Evolutionary conservation across 2,113 vertebrate species (phyloP), one percentile per base, ranked within the genome.

Genomic region (Perognathus longimembris): DNA sequence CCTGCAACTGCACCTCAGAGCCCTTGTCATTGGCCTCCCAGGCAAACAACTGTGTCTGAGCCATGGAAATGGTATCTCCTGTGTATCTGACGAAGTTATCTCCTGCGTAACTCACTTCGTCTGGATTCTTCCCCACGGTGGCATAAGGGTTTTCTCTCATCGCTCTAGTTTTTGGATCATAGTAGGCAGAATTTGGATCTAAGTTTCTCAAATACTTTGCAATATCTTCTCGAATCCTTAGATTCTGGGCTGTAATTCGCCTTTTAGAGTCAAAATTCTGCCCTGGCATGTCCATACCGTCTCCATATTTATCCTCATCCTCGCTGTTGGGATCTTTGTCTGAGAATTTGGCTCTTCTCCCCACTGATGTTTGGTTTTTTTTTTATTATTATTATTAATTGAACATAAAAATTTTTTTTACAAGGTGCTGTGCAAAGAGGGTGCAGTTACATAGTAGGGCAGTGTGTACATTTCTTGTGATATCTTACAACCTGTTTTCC

Each of bases 11-110:
- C 87, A 99, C 99, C 96, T 99, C 99, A 2, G 99, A 99, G 70
- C 99, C 99, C 95, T 99, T 99, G 96, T 99, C 99, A 90, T 99
- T 99, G 59, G 99, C 99, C 97, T 99, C 99, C 99, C 99, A 99
- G 5, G 99, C 99, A 98, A 99, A 99, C 95, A 99, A 7, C 36
- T 99, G 99, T 20, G 99, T 99, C 97, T 99, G 99, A 92, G 99
- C 99, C 99, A 99, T 99, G 77, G 98, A 98, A 94, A 99, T 99
- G 18, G 99, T 99, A 94, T 98, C 99, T 24, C 99, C 99, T 1
- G 98, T 98, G 95, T 99, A 99, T 93, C 99, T 98, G 87, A 98
- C 99, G 12, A 99, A 99, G 97, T 99, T 99, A 97, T 99, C 99
- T 93, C 99, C 99, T 6, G 99, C 99, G 0, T 99, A 99, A 32